These are phyloP conservation scores for Triplophysa dalaica DNA, from an alignment of 2,113 vertebrate species.

Conservation along the genomic window DNA sequence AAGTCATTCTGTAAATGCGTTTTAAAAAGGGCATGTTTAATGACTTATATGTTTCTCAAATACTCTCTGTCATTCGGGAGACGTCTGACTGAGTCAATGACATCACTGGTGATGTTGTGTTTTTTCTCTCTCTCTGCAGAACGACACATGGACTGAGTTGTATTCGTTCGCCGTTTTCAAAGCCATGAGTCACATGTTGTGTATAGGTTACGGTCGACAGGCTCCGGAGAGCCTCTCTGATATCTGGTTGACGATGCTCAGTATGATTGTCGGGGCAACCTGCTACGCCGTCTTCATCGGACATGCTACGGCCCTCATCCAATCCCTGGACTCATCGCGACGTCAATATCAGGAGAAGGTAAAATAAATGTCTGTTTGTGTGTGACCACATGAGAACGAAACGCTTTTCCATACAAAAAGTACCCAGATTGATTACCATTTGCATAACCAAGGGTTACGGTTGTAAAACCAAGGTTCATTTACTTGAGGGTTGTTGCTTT, in stretches of 20 bases:
- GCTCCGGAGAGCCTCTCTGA: constrained; percentile 94
- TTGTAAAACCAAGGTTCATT: no score
- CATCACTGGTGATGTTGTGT: neutral
- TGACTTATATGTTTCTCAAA: constrained; percentile 63
- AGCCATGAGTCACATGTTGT: constrained; percentile 99
- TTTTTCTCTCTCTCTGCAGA: constrained; percentile 71
- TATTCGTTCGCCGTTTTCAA: constrained; percentile 98
- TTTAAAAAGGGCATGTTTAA: constrained; percentile 67
- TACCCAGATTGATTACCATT: no score
- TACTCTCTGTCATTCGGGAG: constrained; percentile 12
- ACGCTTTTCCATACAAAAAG: no score
- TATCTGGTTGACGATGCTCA: constrained; percentile 98
- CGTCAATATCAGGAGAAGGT: constrained; percentile 95
- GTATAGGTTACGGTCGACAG: constrained; percentile 94
- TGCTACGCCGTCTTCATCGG: constrained; percentile 95
- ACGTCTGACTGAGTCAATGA: neutral
- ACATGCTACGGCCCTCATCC: constrained; percentile 90
- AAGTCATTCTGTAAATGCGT: constrained; percentile 37
- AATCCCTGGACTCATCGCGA: constrained; percentile 90
- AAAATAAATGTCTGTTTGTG: constrained; percentile 36
- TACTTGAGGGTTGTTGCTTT: no score
- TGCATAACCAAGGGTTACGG: no score
- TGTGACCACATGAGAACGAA: no score
- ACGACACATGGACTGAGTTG: constrained; percentile 94
- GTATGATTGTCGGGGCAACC: constrained; percentile 97